Evolutionary conservation across 2,113 vertebrate genomes (phyloP), one percentile per base, ranked within the genome.

Genomic region (Nansenia antarctica): DNA sequence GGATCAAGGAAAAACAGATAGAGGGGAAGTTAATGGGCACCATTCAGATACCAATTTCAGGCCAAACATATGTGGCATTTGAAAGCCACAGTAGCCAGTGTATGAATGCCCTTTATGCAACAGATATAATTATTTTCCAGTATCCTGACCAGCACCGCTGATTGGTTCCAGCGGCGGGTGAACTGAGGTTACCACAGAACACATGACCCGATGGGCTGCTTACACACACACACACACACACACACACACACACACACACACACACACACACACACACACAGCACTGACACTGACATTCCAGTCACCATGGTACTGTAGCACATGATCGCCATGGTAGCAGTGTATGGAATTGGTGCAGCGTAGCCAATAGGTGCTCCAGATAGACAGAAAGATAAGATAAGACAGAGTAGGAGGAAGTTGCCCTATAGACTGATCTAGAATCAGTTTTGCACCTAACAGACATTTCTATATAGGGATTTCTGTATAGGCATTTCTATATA

Each of bases 1-100:
- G 63, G 1, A 65, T 78, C 60, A 42, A 59, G 42, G 57, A 42
- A 29, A 52, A 37, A 42, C 75, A 45, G 65, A 14, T 35, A 15
- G 67, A 20, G 7, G 3, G 7, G 20, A 18, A 2, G 58, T 20
- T 6, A 8, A 7, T 11, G 58, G 9, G 1, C n/a, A n/a, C n/a
- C n/a, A n/a, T n/a, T n/a, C n/a, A n/a, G n/a, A n/a, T n/a, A n/a
- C n/a, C n/a, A n/a, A n/a, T n/a, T n/a, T n/a, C n/a, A n/a, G n/a
- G n/a, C n/a, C n/a, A n/a, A n/a, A n/a, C n/a, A n/a, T n/a, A n/a
- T n/a, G n/a, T n/a, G n/a, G n/a, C n/a, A n/a, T n/a, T n/a, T n/a
- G n/a, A n/a, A n/a, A n/a, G n/a, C n/a, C n/a, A n/a, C n/a, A n/a
- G n/a, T n/a, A n/a, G n/a, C n/a, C n/a, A n/a, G n/a, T n/a, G n/a